Evolutionary conservation across 1,140 invertebrate genomes (phyloP), one percentile per base, ranked within the genome.

Genomic region (Calosoma granatense): DNA sequence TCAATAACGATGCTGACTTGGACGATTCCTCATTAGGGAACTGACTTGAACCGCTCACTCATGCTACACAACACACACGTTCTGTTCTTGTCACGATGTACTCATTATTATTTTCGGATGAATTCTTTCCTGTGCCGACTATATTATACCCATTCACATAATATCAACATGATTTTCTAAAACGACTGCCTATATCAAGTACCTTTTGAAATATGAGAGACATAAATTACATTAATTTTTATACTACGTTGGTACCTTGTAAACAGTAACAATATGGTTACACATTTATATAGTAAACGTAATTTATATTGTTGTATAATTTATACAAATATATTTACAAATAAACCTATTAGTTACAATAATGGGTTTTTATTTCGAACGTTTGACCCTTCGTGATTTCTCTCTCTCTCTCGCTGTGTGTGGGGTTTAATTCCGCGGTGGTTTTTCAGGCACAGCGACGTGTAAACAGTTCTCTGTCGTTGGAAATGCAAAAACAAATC

Each of bases 401-500:
- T 23, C 9, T 12, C 14, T 9, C 12, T 6, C 19, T 19, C 22
- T 3, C 67, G 70, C 71, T 71, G 71, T 72, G 69, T 67, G 67
- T 67, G 72, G 70, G 69, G 67, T 47, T 56, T 52, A 57, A 39
- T 54, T 20, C n/a, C 30, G 57, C 54, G 15, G 51, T 52, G 2
- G 51, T 56, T 56, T 59, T 59, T 3, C 56, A 22, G 22, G 17
- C 2, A 26, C 51, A 22, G 30, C 22, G 14, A 22, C 43, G 11
- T 20, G 20, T 21, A 43, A 43, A 56, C 39, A 55, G 36, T 54
- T 53, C 51, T 53, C 9, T 22, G 21, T 21, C 51, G 3, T 22
- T 14, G 4, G 55, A 63, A 59, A 55, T 64, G 55, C 64, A 70
- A 62, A 74, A 73, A 57, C 74, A 77, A 63, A 70, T 80, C 41